These are phyloP conservation scores for Diadumene lineata DNA, from an alignment of 92 coral and sea anemone genomes.

Conservation along the genomic window DNA sequence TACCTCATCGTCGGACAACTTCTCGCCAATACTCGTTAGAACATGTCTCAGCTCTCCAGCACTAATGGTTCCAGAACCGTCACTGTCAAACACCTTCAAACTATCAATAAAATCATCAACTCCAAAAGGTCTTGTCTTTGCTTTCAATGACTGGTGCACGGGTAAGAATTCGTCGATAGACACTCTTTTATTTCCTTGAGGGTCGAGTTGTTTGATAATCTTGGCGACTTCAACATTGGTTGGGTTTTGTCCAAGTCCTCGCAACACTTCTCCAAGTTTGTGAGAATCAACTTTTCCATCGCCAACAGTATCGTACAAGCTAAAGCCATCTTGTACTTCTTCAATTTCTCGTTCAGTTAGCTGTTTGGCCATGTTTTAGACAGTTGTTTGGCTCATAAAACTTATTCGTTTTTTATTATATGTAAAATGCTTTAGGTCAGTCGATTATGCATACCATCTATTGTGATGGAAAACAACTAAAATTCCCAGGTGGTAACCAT, in stretches of 20 bases:
- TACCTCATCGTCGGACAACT: slow-evolving; percentile 78
- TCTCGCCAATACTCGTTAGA: slow-evolving; percentile 90
- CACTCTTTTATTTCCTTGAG: slow-evolving; percentile 76
- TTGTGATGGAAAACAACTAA: slow-evolving; percentile 12
- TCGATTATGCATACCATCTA: slow-evolving; percentile 41
- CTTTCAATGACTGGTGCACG: slow-evolving; percentile 71
- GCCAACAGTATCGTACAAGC: slow-evolving; percentile 85
- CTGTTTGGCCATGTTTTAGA: slow-evolving; percentile 32
- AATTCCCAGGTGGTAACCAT: slow-evolving; percentile 47
- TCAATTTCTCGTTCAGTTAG: slow-evolving; percentile 60
- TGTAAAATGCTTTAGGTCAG: neutral
- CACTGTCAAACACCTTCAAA: slow-evolving; percentile 85
- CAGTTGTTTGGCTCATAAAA: neutral
- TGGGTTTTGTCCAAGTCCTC: slow-evolving; percentile 90
- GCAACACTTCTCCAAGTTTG: slow-evolving; percentile 77
- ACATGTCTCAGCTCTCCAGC: slow-evolving; percentile 96
- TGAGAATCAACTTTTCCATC: slow-evolving; percentile 90
- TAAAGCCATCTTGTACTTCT: slow-evolving; percentile 69
- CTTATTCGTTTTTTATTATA: neutral
- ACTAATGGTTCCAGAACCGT: slow-evolving; percentile 81
- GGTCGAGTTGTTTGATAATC: slow-evolving; percentile 80
- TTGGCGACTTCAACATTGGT: slow-evolving; percentile 89
- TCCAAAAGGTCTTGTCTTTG: slow-evolving; percentile 58
- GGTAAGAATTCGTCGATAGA: slow-evolving; percentile 90
- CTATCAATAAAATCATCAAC: slow-evolving; percentile 93